Evolutionary conservation across 92 coral and sea anemone species (phyloP).

Genomic region (Desmophyllum pertusum): DNA sequence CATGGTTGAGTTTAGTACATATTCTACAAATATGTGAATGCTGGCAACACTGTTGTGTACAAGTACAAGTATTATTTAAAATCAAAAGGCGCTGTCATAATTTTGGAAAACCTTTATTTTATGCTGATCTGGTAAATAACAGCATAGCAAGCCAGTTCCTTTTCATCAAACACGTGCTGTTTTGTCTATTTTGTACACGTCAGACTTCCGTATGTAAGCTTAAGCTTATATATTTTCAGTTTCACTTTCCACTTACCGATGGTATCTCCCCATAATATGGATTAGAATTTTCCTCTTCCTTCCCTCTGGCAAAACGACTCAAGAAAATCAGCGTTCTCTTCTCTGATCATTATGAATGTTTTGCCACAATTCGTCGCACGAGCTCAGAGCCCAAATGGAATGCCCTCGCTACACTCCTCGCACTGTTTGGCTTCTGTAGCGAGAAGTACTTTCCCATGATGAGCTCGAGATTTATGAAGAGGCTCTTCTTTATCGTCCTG

Average conservation of each 20-base stretch:
- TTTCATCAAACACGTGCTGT: not conserved
- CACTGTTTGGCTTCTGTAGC: slow-evolving; percentile 25
- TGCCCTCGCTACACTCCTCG: slow-evolving; percentile 15
- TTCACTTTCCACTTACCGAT: slow-evolving; percentile 75
- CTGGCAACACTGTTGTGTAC: not conserved
- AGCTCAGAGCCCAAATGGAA: slow-evolving; percentile 65
- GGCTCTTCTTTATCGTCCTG: slow-evolving; percentile 28
- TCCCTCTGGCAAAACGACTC: slow-evolving; percentile 51
- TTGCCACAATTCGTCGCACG: slow-evolving; percentile 51
- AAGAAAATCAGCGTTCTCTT: slow-evolving; percentile 29
- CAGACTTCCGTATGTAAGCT: not conserved
- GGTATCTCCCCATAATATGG: slow-evolving; percentile 57
- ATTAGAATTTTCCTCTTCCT: slow-evolving; percentile 45
- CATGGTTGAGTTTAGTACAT: too few relatives aligned
- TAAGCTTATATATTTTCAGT: not conserved
- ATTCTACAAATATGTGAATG: too few relatives aligned
- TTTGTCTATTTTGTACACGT: too few relatives aligned
- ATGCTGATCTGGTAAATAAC: not conserved
- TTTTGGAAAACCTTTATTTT: not conserved
- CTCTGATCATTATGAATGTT: slow-evolving; percentile 41
- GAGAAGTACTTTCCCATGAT: slow-evolving; percentile 35
- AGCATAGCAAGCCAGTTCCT: not conserved
- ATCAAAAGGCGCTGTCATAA: not conserved
- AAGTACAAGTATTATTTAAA: too few relatives aligned
- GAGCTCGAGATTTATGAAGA: not conserved